Evolutionary conservation across 1,140 invertebrate genomes (phyloP).

Genomic region (Pogonomyrmex barbatus): DNA sequence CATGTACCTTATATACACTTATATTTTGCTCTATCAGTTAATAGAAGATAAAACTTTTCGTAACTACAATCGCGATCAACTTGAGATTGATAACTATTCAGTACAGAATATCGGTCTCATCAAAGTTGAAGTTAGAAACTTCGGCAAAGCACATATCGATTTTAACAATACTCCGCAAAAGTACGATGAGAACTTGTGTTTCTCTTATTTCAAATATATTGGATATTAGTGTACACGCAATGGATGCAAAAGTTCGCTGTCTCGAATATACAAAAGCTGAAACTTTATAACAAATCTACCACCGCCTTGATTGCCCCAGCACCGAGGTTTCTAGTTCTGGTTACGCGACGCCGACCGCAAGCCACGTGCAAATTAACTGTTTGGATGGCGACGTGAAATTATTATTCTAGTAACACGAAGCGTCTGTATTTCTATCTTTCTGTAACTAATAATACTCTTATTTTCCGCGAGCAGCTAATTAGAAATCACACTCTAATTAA

Average conservation of each 20-base stretch:
- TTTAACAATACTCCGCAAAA: conserved; percentile 37
- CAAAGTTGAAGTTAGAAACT: conserved; percentile 5
- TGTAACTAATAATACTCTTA: not conserved
- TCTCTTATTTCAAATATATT: conserved; percentile 21
- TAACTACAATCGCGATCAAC: not conserved
- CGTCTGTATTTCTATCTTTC: not conserved
- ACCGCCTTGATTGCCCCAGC: conserved; percentile 39
- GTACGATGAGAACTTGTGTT: not conserved
- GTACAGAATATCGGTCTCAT: conserved; percentile 4
- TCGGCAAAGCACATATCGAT: conserved; percentile 16
- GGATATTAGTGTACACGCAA: not conserved
- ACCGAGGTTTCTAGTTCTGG: conserved; percentile 29
- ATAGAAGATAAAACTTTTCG: not conserved
- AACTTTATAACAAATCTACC: conserved; percentile 52
- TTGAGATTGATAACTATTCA: not conserved
- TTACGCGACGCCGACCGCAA: conserved; percentile 33
- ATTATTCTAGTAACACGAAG: not conserved
- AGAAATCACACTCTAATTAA: not conserved
- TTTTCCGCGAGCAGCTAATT: not conserved
- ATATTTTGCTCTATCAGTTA: not conserved
- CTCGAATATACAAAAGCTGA: conserved; percentile 47
- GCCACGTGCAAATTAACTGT: conserved; percentile 46
- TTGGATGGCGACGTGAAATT: conserved; percentile 37
- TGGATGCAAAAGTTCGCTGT: conserved; percentile 44
- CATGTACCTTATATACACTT: not conserved